Evolutionary conservation across 2,888 invertebrate species (phyloP).

Genomic region (Calliopum simillimum): DNA sequence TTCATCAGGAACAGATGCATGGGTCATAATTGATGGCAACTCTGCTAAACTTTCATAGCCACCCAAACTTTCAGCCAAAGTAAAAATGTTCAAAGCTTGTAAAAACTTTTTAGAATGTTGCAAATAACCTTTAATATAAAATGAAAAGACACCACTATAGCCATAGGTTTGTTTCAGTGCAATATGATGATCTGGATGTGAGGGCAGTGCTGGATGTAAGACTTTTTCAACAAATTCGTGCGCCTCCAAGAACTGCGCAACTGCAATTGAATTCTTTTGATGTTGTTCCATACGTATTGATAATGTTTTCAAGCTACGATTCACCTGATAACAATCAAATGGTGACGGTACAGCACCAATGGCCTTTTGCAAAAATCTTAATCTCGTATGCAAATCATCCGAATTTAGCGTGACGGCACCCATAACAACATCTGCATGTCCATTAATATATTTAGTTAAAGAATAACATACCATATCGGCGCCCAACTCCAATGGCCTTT

Average conservation of each 20-base stretch:
- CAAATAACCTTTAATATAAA: constrained; percentile 84
- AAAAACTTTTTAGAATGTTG: constrained; percentile 81
- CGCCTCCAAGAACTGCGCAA: constrained; percentile 84
- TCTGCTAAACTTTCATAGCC: constrained; percentile 91
- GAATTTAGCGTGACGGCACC: constrained; percentile 85
- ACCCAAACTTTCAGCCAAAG: constrained; percentile 93
- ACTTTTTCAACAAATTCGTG: constrained; percentile 86
- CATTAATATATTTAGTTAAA: constrained; percentile 97
- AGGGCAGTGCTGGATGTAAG: constrained; percentile 85
- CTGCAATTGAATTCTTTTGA: constrained; percentile 78
- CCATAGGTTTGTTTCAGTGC: constrained; percentile 85
- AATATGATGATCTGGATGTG: constrained; percentile 88
- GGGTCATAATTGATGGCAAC: no score
- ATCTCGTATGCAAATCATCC: constrained; percentile 76
- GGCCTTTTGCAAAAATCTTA: constrained; percentile 87
- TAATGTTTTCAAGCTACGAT: constrained; percentile 93
- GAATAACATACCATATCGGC: constrained; percentile 94
- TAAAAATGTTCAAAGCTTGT: constrained; percentile 81
- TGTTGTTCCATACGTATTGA: constrained; percentile 92
- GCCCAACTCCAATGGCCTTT: constrained; percentile 90
- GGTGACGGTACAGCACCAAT: constrained; percentile 93
- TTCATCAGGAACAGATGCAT: constrained; percentile 83
- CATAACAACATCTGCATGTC: constrained; percentile 98
- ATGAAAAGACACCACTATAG: constrained; percentile 92
- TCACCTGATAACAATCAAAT: constrained; percentile 95